A percentile compares a stretch with the other conserved stretches of the same genome.
phyloP scores from a whole-genome alignment of 2,888 invertebrate genomes.

The Euclidia mi region DNA sequence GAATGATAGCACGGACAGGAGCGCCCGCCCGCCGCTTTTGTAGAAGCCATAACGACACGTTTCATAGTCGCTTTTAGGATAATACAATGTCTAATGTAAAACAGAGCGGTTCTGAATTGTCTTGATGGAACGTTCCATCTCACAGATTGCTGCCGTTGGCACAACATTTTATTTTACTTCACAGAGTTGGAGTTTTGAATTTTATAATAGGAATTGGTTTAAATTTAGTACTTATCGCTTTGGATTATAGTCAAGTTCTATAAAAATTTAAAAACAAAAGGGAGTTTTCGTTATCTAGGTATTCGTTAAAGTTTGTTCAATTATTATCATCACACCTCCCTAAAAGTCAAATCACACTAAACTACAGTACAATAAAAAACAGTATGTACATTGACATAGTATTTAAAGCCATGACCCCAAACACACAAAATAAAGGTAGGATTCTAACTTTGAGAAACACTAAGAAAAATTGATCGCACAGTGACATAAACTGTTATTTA shows the following conservation, averaged over 20 bases:
- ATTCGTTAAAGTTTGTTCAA: too few relatives aligned
- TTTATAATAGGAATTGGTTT: background rate
- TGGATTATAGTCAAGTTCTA: too few relatives aligned
- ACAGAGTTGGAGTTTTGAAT: constrained; percentile 18
- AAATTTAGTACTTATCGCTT: too few relatives aligned
- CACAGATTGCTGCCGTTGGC: constrained; percentile 38
- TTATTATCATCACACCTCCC: too few relatives aligned
- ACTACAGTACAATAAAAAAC: too few relatives aligned
- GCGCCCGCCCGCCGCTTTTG: constrained; percentile 24
- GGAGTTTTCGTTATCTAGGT: too few relatives aligned
- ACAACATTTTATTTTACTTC: constrained; percentile 29
- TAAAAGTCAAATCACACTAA: too few relatives aligned
- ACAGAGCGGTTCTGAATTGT: constrained; percentile 54
- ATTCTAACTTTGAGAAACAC: constrained; percentile 1
- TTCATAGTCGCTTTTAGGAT: constrained; percentile 49
- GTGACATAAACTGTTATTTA: constrained; percentile 17
- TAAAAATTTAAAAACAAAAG: too few relatives aligned
- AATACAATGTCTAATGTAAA: constrained; percentile 54
- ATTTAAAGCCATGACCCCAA: too few relatives aligned
- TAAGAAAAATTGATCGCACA: too few relatives aligned
- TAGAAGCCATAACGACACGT: constrained; percentile 47
- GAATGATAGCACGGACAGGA: constrained; percentile 46
- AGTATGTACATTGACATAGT: too few relatives aligned
- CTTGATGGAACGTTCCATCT: constrained; percentile 41
- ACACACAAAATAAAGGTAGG: too few relatives aligned